These are phyloP conservation scores for Bos javanicus DNA, from an alignment of 2,113 vertebrate species.

Conservation along the genomic window DNA sequence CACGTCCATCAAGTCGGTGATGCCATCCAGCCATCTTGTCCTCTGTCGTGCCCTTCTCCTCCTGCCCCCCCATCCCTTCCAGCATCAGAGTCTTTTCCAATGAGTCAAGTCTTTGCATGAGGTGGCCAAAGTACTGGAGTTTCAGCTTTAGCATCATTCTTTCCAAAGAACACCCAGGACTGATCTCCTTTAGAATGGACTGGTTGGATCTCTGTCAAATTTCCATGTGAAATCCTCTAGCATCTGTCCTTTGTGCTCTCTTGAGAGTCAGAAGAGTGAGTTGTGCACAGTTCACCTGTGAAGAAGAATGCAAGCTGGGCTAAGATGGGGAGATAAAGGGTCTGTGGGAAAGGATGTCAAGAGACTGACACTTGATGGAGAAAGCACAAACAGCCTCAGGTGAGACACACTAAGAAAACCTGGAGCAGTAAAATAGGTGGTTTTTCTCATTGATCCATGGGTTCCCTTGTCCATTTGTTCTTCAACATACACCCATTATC, in stretches of 20 bases:
- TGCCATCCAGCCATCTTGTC: no score
- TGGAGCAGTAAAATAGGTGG: rapidly evolving
- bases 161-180: no score
- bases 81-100: no score
- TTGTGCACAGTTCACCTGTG: rapidly evolving
- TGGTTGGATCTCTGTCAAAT: no score
- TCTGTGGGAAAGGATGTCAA: neutral
- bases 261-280: neutral
- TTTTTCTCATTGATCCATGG: neutral
- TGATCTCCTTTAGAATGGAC: no score
- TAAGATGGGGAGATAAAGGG: rapidly evolving
- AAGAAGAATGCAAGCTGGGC: neutral
- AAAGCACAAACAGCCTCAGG: rapidly evolving
- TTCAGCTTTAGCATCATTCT: no score
- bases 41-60: no score
- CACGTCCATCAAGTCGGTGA: rapidly evolving
- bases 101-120: no score
- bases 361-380: neutral
- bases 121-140: no score
- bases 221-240: neutral
- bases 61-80: no score
- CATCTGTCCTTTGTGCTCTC: neutral
- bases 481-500: neutral
- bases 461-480: neutral
- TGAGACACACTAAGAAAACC: no score